Evolutionary conservation across 2,113 vertebrate species (phyloP).

Genomic region (Pyxicephalus adspersus): DNA sequence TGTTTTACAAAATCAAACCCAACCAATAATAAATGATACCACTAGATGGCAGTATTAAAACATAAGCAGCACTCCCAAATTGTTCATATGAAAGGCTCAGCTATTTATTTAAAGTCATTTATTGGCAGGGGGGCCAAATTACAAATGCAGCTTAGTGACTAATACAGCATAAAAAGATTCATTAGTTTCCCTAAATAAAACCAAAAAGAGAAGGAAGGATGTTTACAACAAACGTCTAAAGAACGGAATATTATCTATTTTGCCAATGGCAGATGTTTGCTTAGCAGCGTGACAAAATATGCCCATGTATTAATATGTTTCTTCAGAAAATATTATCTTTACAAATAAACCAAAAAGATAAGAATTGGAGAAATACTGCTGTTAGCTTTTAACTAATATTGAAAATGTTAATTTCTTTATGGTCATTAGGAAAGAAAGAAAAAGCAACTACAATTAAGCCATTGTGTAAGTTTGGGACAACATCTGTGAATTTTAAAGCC

Average conservation of each 20-base stretch:
- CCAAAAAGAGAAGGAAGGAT: slow-evolving; percentile 4
- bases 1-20: too few relatives aligned
- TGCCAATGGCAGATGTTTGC: not conserved
- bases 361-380: too few relatives aligned
- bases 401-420: too few relatives aligned
- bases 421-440: too few relatives aligned
- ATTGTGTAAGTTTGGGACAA: too few relatives aligned
- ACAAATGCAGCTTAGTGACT: slow-evolving; percentile 39
- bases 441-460: too few relatives aligned
- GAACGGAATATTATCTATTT: too few relatives aligned
- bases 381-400: too few relatives aligned
- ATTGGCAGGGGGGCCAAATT: slow-evolving; percentile 37
- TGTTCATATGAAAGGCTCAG: not conserved
- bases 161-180: slow-evolving; percentile 39
- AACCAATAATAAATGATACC: not conserved
- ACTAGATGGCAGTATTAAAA: slow-evolving; percentile 48
- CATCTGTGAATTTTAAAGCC: too few relatives aligned
- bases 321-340: too few relatives aligned
- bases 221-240: slow-evolving; percentile 12
- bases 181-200: slow-evolving; percentile 48
- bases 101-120: slow-evolving; percentile 35
- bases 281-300: not conserved
- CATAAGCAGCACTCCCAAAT: slow-evolving; percentile 5
- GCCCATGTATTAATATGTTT: too few relatives aligned
- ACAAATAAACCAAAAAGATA: too few relatives aligned